Evolutionary conservation across 2,888 invertebrate species (phyloP).

Genomic region (Scaeva pyrastri): DNA sequence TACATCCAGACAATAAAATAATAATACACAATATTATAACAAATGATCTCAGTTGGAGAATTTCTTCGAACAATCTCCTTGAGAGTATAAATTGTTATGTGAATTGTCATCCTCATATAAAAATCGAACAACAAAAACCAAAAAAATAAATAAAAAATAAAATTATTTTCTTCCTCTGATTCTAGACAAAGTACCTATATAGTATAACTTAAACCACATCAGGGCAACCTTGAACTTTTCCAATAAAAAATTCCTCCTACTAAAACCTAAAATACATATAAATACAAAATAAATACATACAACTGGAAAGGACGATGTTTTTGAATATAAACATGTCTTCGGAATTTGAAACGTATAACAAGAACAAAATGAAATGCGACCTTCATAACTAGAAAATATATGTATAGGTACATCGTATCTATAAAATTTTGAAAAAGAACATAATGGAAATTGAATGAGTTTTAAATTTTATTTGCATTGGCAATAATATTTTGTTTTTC

Average conservation of each 20-base stretch:
- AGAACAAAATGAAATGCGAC: constrained; percentile 27
- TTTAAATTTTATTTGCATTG: constrained; percentile 45
- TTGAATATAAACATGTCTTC: constrained; percentile 13
- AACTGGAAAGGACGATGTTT: constrained; percentile 20
- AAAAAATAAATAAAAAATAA: not conserved
- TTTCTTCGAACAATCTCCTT: constrained; percentile 13
- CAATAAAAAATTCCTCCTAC: constrained; percentile 40
- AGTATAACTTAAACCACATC: constrained; percentile 11
- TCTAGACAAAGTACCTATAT: not conserved
- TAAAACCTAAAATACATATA: constrained; percentile 27
- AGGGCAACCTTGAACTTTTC: constrained; percentile 38
- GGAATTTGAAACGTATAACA: not conserved
- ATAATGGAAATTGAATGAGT: constrained; percentile 63
- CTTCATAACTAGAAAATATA: constrained; percentile 26
- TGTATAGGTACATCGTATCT: not conserved
- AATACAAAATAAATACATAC: constrained; percentile 10
- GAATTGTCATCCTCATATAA: constrained; percentile 20
- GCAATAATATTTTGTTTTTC: constrained; percentile 32
- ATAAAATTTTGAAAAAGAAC: constrained; percentile 12
- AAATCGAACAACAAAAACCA: constrained; percentile 1
- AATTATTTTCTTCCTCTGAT: constrained; percentile 2
- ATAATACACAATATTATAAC: constrained; percentile 17
- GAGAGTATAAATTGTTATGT: constrained; percentile 10
- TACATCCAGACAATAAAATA: constrained; percentile 9
- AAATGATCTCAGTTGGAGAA: constrained; percentile 27